Conservation (phyloP, 2,797 vertebrate genomes). For the Champsocephalus esox region DNA sequence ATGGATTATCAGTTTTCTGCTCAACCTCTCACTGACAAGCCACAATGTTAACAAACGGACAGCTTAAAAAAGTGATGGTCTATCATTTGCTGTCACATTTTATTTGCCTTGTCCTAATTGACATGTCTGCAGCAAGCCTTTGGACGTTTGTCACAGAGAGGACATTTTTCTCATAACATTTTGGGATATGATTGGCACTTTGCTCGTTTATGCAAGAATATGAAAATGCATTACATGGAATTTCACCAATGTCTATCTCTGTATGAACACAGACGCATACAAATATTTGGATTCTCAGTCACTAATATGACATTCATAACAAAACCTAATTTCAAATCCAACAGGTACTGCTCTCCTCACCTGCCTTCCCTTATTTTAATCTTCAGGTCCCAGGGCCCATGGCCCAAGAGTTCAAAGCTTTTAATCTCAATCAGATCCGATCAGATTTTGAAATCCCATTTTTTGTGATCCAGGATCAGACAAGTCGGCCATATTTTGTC, state of each 20-base stretch:
- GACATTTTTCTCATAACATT: conserved; percentile 14
- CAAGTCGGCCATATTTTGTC: no score
- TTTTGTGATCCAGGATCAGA: no score
- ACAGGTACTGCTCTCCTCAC: conserved; percentile 20
- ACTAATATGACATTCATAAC: conserved; percentile 21
- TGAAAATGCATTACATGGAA: neutral
- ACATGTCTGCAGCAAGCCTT: conserved; percentile 21
- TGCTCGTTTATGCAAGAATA: neutral
- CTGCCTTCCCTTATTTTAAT: conserved; percentile 44
- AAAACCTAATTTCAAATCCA: conserved; percentile 20
- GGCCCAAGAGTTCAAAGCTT: no score
- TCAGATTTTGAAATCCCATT: no score
- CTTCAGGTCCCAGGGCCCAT: neutral
- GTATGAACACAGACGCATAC: neutral
- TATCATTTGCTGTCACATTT: conserved; percentile 45
- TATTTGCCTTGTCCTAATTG: conserved; percentile 35
- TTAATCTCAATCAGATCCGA: no score
- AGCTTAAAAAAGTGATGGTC: conserved; percentile 12
- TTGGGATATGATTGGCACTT: conserved; percentile 26
- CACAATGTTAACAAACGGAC: conserved; percentile 34
- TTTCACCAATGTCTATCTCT: neutral
- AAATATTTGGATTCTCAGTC: neutral
- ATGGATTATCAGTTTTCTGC: conserved; percentile 46
- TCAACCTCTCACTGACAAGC: conserved; percentile 44
- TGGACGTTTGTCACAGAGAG: conserved; percentile 23